Conservation (phyloP, 2,797 vertebrate genomes). For the Brotula barbata region DNA sequence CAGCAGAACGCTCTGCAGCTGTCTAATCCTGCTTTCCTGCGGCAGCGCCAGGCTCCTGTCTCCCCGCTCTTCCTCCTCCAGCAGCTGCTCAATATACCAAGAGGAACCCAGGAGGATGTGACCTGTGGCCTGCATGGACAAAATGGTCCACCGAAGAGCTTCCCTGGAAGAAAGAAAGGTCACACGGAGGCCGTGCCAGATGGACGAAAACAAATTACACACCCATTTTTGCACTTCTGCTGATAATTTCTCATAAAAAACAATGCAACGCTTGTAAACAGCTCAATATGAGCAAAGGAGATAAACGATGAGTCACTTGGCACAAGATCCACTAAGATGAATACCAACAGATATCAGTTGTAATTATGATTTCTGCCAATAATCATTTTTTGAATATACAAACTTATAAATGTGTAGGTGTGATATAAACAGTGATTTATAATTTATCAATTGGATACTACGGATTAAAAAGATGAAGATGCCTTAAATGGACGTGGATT, state of each 20-base stretch:
- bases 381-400: slow-evolving; percentile 49
- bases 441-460: slow-evolving; percentile 26
- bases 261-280: neutral
- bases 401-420: neutral
- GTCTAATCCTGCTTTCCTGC: slow-evolving; percentile 61
- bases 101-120: slow-evolving; percentile 91
- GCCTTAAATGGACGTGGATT: too few species aligned
- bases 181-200: neutral
- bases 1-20: slow-evolving; percentile 70
- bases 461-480: too few species aligned
- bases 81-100: slow-evolving; percentile 89
- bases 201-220: slow-evolving; percentile 3
- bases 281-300: slow-evolving; percentile 2
- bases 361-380: slow-evolving; percentile 50
- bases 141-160: slow-evolving; percentile 85
- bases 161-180: slow-evolving; percentile 77
- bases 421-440: neutral
- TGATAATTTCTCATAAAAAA: slow-evolving; percentile 4
- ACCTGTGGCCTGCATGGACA: slow-evolving; percentile 91
- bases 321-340: slow-evolving; percentile 19
- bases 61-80: slow-evolving; percentile 81
- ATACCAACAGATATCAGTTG: slow-evolving; percentile 43
- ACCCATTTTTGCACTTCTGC: too few species aligned
- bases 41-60: slow-evolving; percentile 61
- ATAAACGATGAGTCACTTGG: slow-evolving; percentile 58